Evolutionary conservation across 92 coral and sea anemone species (phyloP), one percentile per base, ranked within the genome.

Genomic region (Epizoanthus scotinus): DNA sequence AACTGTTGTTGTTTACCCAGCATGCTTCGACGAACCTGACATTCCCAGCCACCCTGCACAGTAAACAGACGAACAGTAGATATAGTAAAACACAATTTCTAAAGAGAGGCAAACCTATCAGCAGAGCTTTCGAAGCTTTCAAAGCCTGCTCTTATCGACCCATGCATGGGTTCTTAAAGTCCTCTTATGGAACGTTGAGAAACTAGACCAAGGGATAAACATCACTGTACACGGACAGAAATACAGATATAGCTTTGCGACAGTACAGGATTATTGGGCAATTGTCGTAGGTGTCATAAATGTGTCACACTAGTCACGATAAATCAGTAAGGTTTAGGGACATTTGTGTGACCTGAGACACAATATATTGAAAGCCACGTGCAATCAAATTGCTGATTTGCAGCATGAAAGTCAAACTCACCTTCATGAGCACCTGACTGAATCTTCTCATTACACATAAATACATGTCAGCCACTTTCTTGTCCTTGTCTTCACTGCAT

Each of bases 21-120:
- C 99, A 93, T 95, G 75, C 88, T 89, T 22, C 98, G 89, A 10
- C 99, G 97, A 0, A 95, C 98, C 83, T 90, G 86, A 64, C 91
- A 81, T 82, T 91, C 92, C 88, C 91, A 89, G 73, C 98, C 90
- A n/a, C 95, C 98, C 98, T 95, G 72, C n/a, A 50, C 24, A 52
- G 42, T 53, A 25, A 63, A 10, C 8, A 20, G 1, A 6, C 18
- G 29, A 3, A 20, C 25, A 20, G 20, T 63, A n/a, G n/a, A n/a
- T n/a, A n/a, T n/a, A n/a, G 40, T 12, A 67, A 3, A 27, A 24
- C 8, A 24, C 6, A 21, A 44, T 25, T 67, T 18, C 29, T 40
- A 40, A 40, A 40, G 8, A 40, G 44, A 40, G 44, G 44, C 44
- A 40, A 40, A 40, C 44, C 7, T 40, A 40, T 40, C 44, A 40